A percentile compares a stretch with the other conserved stretches of the same genome.
phyloP scores from a whole-genome alignment of 2,113 vertebrate species.

The Tautogolabrus adspersus region DNA sequence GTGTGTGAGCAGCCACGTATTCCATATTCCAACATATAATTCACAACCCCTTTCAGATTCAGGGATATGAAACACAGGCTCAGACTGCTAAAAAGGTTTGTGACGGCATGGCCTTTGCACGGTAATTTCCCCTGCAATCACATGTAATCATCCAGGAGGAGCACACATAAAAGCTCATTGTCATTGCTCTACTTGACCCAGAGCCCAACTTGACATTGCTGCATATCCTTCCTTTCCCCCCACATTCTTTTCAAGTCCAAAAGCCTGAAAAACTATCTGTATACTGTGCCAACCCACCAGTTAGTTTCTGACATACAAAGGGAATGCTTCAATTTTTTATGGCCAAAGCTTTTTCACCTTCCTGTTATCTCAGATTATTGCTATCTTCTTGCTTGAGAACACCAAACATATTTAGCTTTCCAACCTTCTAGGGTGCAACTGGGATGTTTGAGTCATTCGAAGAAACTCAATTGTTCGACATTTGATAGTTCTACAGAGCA shows the following conservation, averaged over 20 bases:
- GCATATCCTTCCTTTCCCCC: neutral
- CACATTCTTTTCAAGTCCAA: slow-evolving; percentile 15
- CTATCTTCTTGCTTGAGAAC: neutral
- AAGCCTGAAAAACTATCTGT: neutral
- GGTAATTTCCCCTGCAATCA: slow-evolving; percentile 61
- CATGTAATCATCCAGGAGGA: slow-evolving; percentile 59
- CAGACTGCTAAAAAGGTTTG: slow-evolving; percentile 19
- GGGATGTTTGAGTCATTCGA: slow-evolving; percentile 1
- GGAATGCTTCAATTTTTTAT: neutral
- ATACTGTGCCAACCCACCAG: neutral
- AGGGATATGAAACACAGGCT: slow-evolving; percentile 1
- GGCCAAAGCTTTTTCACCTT: too few species aligned
- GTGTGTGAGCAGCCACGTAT: slow-evolving; percentile 1
- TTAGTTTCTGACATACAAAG: slow-evolving; percentile 17
- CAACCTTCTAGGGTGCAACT: neutral
- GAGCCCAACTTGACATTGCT: slow-evolving; percentile 10
- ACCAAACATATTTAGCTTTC: neutral
- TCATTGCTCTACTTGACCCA: slow-evolving; percentile 56
- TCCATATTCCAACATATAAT: slow-evolving; percentile 42
- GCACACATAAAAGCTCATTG: slow-evolving; percentile 28
- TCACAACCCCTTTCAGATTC: slow-evolving; percentile 46
- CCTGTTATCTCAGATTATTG: neutral
- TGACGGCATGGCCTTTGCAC: slow-evolving; percentile 43
- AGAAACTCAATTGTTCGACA: neutral
- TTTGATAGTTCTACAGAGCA: neutral